A percentile compares a stretch with the other conserved stretches of the same genome.
phyloP scores from a whole-genome alignment of 2,113 vertebrate genomes.

The Morone saxatilis region DNA sequence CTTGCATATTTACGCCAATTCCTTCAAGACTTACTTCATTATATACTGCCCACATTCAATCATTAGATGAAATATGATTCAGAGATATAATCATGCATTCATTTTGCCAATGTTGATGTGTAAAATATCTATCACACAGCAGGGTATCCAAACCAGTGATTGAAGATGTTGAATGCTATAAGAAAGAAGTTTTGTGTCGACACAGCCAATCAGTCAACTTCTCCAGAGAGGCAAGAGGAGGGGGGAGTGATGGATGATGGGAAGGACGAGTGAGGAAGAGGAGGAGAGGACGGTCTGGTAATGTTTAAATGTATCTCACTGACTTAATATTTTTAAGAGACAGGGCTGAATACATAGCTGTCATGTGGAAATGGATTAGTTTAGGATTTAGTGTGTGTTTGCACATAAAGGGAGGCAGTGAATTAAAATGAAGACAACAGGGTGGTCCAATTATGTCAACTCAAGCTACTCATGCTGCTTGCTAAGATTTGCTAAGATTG shows the following conservation, averaged over 20 bases:
- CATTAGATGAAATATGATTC: background rate
- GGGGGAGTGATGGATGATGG: conserved; percentile 13
- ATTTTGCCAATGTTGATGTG: background rate
- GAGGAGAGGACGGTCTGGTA: conserved; percentile 42
- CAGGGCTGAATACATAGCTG: conserved; percentile 35
- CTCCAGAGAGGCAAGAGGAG: background rate
- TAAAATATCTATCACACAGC: background rate
- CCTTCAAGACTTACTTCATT: conserved; percentile 10
- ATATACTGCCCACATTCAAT: conserved; percentile 9
- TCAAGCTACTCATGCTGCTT: background rate
- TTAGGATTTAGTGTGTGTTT: conserved; percentile 38
- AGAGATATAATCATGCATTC: background rate
- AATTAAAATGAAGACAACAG: conserved; percentile 15
- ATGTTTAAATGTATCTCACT: conserved; percentile 35
- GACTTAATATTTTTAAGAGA: conserved; percentile 43
- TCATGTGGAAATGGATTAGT: conserved; percentile 31
- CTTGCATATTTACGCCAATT: conserved; percentile 10
- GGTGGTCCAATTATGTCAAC: conserved; percentile 39
- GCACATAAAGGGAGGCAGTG: conserved; percentile 11
- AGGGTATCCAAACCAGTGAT: background rate
- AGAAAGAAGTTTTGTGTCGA: conserved; percentile 12
- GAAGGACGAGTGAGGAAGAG: background rate
- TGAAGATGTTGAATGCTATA: background rate
- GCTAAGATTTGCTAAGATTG: too few species aligned
- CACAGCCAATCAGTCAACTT: conserved; percentile 9